Base-by-base conservation (phyloP, 2,113 vertebrate species). In the Mystacornis crossleyi region DNA sequence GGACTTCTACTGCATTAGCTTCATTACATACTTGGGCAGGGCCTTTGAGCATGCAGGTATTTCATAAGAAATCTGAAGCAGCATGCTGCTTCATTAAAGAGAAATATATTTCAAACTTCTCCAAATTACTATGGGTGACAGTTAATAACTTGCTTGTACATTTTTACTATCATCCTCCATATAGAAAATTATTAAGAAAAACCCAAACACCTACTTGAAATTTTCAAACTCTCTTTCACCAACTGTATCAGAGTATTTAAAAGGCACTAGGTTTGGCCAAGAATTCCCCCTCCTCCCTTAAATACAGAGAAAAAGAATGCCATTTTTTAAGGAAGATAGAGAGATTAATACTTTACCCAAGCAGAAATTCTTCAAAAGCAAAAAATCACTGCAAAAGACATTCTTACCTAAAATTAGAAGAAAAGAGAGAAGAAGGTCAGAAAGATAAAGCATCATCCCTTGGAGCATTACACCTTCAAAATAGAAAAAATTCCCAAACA, bases 361-460 rank as follows among this genome's bases (percentile, higher is more conserved):
- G 85, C 6, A 93, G 88, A 96, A 91, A 80, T 94, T 96, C 96
- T 74, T 86, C 84, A 62, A 88, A 94, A 78, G 38, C 70, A 94
- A 85, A 87, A 91, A 66, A 61, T 45, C 60, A 95, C 16, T 60
- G 28, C 65, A 88, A 86, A 94, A 81, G 61, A 81, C 3, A 28
- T 89, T 93, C 97, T 98, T 98, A 98, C 98, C 98, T 98, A 97
- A 95, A 97, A 97, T 61, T 38, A 23, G 87, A 93, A 81, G 86
- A 90, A 95, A 55, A 86, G 24, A 89, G 61, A 96, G 31, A 90
- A 24, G 50, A 81, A 91, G 33, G 6, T 83, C 47, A 70, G 5
- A 36, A 57, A 71, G 31, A 72, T 45, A 89, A 45, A 95, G 65
- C 81, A 94, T 42, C 33, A 93, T 85, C 45, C 80, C 62, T 64